Base-by-base conservation (phyloP, 35 echinoderm and acorn worm genomes). In the Patiria miniata region DNA sequence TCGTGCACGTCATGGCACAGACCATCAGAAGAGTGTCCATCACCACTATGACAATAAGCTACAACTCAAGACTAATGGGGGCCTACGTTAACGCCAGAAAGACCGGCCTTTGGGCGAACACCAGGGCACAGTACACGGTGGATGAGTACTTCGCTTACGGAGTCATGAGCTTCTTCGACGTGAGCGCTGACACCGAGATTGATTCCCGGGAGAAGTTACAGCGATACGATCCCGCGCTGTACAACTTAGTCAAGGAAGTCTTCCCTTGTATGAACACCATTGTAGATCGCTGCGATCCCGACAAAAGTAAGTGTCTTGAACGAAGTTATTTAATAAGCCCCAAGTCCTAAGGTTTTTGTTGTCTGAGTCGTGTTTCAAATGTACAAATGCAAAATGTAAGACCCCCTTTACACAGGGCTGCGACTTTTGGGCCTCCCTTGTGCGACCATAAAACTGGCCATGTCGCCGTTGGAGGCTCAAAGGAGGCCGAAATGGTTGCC, bases 81-180 rank as follows among this genome's bases (percentile, higher is more conserved):
- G 95, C 92, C 12, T 98, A 98, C 79, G 88, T 88, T 68, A 91
- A 68, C 52, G 92, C 95, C 0, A 87, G 96, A 37, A 28, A 82
- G 2, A 60, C 39, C 8, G 92, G 86, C 18, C 78, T 98, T 1
- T 98, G 96, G 96, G 40, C 79, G 19, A 81, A 91, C 50, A 91
- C 96, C 37, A 87, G 77, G 37, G 89, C 92, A 8, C 86, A 91
- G 59, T 89, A 98, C 52, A 93, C 96, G 5, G 78, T 91, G 18
- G 92, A 98, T 15, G 92, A 94, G 57, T 98, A 98, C 58, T 98
- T 94, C 40, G 96, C 96, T 7, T 88, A 98, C 57, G 96, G 96
- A 26, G 89, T 91, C 3, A 92, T 94, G 78, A 94, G 85, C 79
- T 98, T 80, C 78, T 94, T 94, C 38, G 80, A 87, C 39, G 36